phyloP scores from a whole-genome alignment of 1,140 invertebrate genomes.

The Hesperophylax magnus region DNA sequence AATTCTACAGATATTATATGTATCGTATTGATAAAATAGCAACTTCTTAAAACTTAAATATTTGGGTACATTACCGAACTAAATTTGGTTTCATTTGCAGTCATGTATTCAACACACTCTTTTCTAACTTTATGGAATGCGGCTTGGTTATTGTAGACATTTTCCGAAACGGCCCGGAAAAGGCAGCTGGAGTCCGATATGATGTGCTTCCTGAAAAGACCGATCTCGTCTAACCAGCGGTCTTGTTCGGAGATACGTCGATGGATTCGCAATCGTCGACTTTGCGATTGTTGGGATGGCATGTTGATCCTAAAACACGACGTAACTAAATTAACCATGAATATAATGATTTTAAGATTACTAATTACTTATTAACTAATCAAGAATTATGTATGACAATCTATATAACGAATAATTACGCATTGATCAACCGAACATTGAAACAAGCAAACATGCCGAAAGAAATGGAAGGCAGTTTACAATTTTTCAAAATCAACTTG shows the following conservation, averaged over 20 bases:
- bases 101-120: conserved; percentile 81
- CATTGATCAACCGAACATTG: too few species aligned
- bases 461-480: too few species aligned
- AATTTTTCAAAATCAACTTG: too few species aligned
- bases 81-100: conserved; percentile 70
- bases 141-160: conserved; percentile 85
- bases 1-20: too few species aligned
- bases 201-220: conserved; percentile 86
- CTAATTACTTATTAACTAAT: neutral
- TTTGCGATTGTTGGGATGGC: conserved; percentile 28
- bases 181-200: conserved; percentile 88
- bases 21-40: too few species aligned
- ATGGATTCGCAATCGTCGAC: conserved; percentile 22
- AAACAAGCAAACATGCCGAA: too few species aligned
- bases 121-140: conserved; percentile 80
- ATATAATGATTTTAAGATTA: neutral
- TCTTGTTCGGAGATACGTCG: conserved; percentile 61
- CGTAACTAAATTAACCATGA: neutral
- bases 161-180: conserved; percentile 88
- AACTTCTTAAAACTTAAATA: conserved; percentile 4
- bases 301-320: conserved; percentile 30
- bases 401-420: too few species aligned
- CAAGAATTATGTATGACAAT: too few species aligned
- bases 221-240: conserved; percentile 82
- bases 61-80: conserved; percentile 44